Percentiles rank a stretch among this genome's conserved stretches.
Evolutionary conservation across 1,140 invertebrate genomes (phyloP).

Genomic region (Andricus grossulariae): DNA sequence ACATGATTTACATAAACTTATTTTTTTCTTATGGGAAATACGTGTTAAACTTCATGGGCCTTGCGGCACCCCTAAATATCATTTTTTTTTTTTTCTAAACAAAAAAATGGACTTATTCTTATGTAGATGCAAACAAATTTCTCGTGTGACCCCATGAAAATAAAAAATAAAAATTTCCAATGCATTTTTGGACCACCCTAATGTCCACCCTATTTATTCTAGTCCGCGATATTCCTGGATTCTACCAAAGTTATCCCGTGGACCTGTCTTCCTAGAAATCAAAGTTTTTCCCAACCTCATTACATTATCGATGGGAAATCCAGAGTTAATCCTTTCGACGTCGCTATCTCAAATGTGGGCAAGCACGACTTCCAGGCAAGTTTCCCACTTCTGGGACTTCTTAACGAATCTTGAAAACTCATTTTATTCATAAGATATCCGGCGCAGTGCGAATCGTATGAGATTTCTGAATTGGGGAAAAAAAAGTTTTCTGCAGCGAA

Average conservation of each 20-base stretch:
- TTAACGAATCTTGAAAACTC: conserved; percentile 31
- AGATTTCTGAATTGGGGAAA: neutral
- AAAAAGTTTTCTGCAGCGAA: neutral
- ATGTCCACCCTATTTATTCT: too few species aligned
- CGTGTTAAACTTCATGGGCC: too few species aligned
- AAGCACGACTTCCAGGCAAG: neutral
- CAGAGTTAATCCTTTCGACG: conserved; percentile 19
- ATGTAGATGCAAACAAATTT: too few species aligned
- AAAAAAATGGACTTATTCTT: too few species aligned
- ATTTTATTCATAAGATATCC: conserved; percentile 20
- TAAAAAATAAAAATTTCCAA: too few species aligned
- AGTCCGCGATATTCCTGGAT: neutral
- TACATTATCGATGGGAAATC: conserved; percentile 25
- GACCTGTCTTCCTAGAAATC: neutral
- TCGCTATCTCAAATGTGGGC: conserved; percentile 23
- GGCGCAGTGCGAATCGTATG: conserved; percentile 15
- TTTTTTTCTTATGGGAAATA: too few species aligned
- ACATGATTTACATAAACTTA: too few species aligned
- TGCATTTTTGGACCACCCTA: too few species aligned
- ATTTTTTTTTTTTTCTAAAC: too few species aligned
- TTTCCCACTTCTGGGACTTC: conserved; percentile 7
- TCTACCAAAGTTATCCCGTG: neutral
- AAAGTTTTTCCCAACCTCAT: conserved; percentile 3
- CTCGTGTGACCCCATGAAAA: too few species aligned
- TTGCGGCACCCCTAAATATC: too few species aligned